Base-by-base conservation (phyloP, 1,140 invertebrate genomes). In the Megalonaias nervosa region DNA sequence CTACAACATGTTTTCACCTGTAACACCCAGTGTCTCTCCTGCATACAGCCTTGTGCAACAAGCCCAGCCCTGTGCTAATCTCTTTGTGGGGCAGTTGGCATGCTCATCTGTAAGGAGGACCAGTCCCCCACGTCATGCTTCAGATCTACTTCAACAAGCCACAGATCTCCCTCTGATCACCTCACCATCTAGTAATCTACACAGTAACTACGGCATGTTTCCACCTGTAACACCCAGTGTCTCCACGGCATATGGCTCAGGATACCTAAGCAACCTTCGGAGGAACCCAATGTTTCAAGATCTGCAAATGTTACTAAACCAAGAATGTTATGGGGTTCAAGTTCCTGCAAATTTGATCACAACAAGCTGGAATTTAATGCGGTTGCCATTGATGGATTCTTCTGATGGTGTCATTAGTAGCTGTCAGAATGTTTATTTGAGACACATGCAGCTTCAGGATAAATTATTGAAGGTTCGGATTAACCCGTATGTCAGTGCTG, bases 211-310 rank as follows among this genome's bases (percentile, higher is more conserved):
- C n/a, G n/a, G n/a, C n/a, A n/a, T n/a, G n/a, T n/a, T n/a, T n/a
- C n/a, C 76, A 57, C 70, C 76, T 17, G 38, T 31, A 31, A 31
- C 31, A 31, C 31, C 31, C 1, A 31, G 31, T 2, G 2, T 31
- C 31, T 31, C 31, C 31, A 1, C 31, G 1, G 31, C 31, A 31
- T 31, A 31, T 31, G 5, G 31, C 31, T 5, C 31, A n/a, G 59
- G 64, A 13, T 80, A 80, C 61, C 71, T 82, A 4, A 58, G 64
- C n/a, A 62, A 74, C 56, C 74, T 84, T 16, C 73, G 77, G 67
- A 80, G 70, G 58, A 74, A 84, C 71, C 82, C 82, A 19, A 79
- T 84, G 74, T 84, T 84, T 57, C 58, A 71, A 59, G 82, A 84
- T 58, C 71, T 84, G n/a, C 82, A 84, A 64, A 59, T 67, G 15